Evolutionary conservation across 2,888 invertebrate genomes (phyloP), one percentile per base, ranked within the genome.

Genomic region (Cacoxenus indagator): DNA sequence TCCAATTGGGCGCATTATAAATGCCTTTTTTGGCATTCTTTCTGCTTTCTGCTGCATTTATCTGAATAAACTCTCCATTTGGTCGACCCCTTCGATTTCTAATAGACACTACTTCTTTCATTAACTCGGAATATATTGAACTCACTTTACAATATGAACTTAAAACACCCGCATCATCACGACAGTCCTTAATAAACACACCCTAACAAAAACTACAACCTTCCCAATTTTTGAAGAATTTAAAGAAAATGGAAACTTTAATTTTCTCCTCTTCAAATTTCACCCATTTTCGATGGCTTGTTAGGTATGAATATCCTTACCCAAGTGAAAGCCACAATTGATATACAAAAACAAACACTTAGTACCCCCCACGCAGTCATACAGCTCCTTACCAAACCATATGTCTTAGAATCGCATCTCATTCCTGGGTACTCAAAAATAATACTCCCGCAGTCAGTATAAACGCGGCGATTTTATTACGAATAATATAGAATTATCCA

Each of bases 41-140:
- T n/a, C n/a, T n/a, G n/a, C n/a, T n/a, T n/a, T n/a, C n/a, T n/a
- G n/a, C n/a, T n/a, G n/a, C n/a, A 1, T 67, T 24, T 14, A 51
- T 59, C n/a, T 45, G 27, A 17, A 48, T 67, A 4, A 11, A 26
- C 19, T 61, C 67, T 1, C 26, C 54, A 51, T 64, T 67, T 46
- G 62, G 54, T 8, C 19, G 67, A 62, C 54, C 51, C 31, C 64
- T 67, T 19, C 37, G 67, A 9, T 67, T 67, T 26, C 51, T 67
- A n/a, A 51, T 67, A 51, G 62, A 62, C 26, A 64, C 67, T 17
- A 31, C 51, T 5, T 67, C 62, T 24, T 67, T 67, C 29, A 62
- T 67, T n/a, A 54, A 67, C n/a, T 54, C 67, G 11, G 26, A 67
- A 54, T 62, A 51, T 17, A n/a, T 67, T 22, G 14, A 67, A 2